phyloP scores from a whole-genome alignment of 2,113 vertebrate genomes.

The Petaurus breviceps region DNA sequence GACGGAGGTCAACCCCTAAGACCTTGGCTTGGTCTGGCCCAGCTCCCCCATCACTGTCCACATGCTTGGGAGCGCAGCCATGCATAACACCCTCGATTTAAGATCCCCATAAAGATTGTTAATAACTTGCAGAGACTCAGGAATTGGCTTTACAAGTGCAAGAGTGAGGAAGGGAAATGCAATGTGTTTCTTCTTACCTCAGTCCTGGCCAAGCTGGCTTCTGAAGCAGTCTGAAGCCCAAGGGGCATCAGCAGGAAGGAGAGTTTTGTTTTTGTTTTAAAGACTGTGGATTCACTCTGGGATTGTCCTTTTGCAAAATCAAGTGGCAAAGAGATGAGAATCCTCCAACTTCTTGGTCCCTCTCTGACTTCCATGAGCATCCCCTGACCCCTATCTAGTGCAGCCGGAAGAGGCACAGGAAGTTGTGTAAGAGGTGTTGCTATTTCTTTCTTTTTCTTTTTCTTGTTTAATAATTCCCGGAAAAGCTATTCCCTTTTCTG shows the following conservation, averaged over 20 bases:
- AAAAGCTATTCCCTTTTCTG: neutral
- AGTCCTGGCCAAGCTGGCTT: neutral
- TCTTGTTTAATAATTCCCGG: neutral
- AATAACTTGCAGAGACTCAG: conserved; percentile 36
- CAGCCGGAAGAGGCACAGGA: neutral
- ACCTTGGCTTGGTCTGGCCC: too few species aligned
- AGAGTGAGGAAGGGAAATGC: neutral
- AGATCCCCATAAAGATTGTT: conserved; percentile 20
- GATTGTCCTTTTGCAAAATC: neutral
- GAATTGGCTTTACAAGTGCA: conserved; percentile 1
- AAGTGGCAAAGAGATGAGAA: neutral
- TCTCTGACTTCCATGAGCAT: neutral
- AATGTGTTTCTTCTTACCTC: neutral
- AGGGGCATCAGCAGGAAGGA: neutral
- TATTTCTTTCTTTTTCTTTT: neutral
- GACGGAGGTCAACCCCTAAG: neutral
- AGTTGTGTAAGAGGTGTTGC: neutral
- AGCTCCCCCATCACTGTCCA: neutral
- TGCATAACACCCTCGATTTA: neutral
- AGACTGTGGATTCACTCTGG: neutral
- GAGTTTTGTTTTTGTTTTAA: neutral
- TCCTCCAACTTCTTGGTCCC: neutral
- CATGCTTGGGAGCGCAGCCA: neutral
- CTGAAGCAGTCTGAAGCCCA: neutral
- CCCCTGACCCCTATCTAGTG: neutral